Evolutionary conservation across 2,113 vertebrate genomes (phyloP).

Genomic region (Eolophus roseicapilla): DNA sequence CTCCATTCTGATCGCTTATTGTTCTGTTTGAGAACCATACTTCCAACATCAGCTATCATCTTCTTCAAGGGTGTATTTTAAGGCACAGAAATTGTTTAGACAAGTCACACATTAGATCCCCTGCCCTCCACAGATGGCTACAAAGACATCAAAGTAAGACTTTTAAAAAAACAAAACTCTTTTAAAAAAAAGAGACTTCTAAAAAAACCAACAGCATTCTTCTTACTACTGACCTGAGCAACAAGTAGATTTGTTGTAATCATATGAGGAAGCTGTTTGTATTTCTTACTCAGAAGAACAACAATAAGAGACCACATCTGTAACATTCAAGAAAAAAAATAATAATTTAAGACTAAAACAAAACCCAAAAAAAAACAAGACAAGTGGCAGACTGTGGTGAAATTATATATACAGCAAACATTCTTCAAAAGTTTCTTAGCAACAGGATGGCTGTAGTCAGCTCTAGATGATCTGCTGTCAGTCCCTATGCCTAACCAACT

Average conservation of each 20-base stretch:
- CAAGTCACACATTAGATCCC: background rate
- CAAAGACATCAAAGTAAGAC: background rate
- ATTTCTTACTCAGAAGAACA: constrained; percentile 91
- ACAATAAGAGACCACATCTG: constrained; percentile 92
- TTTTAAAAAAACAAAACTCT: background rate
- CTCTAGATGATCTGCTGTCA: background rate
- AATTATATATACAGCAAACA: background rate
- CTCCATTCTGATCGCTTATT: background rate
- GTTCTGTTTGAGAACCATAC: background rate
- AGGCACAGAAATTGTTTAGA: background rate
- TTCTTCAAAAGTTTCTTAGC: background rate
- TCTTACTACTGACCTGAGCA: constrained; percentile 84
- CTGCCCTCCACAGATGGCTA: background rate
- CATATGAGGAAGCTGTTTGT: constrained; percentile 87
- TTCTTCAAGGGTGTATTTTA: background rate
- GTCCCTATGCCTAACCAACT: background rate
- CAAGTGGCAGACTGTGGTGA: background rate
- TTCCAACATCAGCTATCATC: background rate
- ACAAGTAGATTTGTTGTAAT: constrained; percentile 89
- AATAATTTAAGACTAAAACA: background rate
- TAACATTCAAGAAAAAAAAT: constrained; percentile 24
- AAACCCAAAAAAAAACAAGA: background rate
- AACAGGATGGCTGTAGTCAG: background rate
- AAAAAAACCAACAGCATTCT: background rate
- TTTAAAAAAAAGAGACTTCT: background rate